Evolutionary conservation across 2,888 invertebrate genomes (phyloP).

Genomic region (Hemistola chrysoprasaria): DNA sequence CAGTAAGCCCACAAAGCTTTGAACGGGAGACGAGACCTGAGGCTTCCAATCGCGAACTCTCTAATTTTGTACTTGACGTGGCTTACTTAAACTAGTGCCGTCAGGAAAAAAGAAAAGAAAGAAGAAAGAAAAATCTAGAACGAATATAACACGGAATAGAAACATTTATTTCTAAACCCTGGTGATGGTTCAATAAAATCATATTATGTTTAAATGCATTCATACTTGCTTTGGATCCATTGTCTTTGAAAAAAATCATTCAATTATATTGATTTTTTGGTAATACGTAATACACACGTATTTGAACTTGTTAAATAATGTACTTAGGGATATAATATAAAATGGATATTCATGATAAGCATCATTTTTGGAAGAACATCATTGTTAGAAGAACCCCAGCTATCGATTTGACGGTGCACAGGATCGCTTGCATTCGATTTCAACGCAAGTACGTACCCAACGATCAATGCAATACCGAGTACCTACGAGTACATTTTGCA

Average conservation of each 20-base stretch:
- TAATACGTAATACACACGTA: no score
- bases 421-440: constrained; percentile 15
- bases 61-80: constrained; percentile 63
- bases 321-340: no score
- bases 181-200: no score
- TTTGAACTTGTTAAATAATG: no score
- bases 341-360: constrained; percentile 42
- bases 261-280: no score
- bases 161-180: no score
- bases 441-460: constrained; percentile 37
- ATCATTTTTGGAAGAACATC: constrained; percentile 39
- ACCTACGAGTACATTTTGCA: constrained; percentile 71
- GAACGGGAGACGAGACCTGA: constrained; percentile 44
- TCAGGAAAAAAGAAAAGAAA: background rate
- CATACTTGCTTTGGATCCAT: no score
- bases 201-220: no score
- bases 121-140: no score
- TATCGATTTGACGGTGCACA: constrained; percentile 41
- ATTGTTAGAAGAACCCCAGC: constrained; percentile 39
- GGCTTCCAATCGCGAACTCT: constrained; percentile 47
- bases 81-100: constrained; percentile 27
- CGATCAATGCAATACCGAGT: constrained; percentile 67
- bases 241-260: no score
- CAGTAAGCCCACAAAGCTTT: constrained; percentile 60
- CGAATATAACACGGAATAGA: no score